Base-by-base conservation (phyloP, 92 coral and sea anemone species). In the Actinernus sp. region DNA sequence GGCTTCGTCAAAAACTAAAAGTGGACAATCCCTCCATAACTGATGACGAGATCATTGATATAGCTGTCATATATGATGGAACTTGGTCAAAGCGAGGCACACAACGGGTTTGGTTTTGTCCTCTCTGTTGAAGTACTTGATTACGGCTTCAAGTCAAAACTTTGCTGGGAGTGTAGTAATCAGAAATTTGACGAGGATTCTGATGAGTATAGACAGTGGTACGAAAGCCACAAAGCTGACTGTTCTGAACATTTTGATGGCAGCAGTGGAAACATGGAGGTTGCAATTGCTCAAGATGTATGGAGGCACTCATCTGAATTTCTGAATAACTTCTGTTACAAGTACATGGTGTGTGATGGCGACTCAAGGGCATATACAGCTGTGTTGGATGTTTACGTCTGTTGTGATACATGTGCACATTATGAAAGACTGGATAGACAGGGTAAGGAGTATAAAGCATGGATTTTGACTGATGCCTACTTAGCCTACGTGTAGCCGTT, bases 271-370 rank as follows among this genome's bases (percentile, higher is more conserved):
- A 64, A 41, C 28, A 73, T 62, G 73, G 81, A 62, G 61, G 63
- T 73, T 22, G 71, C 40, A 13, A 47, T 73, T 29, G 71, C 61
- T 21, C 58, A 58, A 37, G 72, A 72, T 26, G 18, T 61, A 19
- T 72, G 79, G 78, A 26, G 37, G 26, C 61, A 61, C n/a, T 65
- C 73, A 20, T 26, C 30, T 26, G 73, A 65, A 21, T 27, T 37
- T 58, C n/a, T n/a, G n/a, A n/a, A n/a, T n/a, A 53, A 53, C 33
- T 41, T 58, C 40, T 36, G 40, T 43, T 58, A 59, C 32, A 71
- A 59, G 43, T 58, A 71, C 39, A 71, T 71, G 72, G 79, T 71
- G 7, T 71, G 73, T 28, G 79, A 71, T 46, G 79, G 79, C 17
- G 70, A 71, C 49, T 72, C 71, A 2, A 49, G 55, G 38, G 70